Evolutionary conservation across 1,140 invertebrate genomes (phyloP).

Genomic region (Ceratoteleas bidentatus): DNA sequence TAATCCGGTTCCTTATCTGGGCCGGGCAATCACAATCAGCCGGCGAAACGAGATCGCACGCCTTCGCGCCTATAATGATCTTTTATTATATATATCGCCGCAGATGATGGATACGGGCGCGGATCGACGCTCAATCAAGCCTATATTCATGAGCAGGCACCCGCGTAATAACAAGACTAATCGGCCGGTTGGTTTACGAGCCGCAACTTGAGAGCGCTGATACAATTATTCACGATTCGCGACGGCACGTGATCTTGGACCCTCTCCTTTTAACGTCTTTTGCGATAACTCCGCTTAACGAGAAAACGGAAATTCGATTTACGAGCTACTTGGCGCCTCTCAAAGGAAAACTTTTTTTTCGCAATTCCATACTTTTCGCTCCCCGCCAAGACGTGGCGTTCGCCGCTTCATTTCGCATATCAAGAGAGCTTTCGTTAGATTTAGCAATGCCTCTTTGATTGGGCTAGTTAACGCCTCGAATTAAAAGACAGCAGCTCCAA

Average conservation of each 20-base stretch:
- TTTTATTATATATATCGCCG: constrained; percentile 40
- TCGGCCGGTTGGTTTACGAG: constrained; percentile 74
- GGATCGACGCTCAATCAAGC: constrained; percentile 55
- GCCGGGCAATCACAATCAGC: constrained; percentile 47
- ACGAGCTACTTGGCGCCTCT: constrained; percentile 48
- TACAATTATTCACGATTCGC: constrained; percentile 70
- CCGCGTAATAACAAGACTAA: constrained; percentile 75
- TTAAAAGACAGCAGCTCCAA: constrained; percentile 14
- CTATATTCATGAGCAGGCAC: constrained; percentile 71
- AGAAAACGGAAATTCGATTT: constrained; percentile 63
- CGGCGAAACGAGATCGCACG: constrained; percentile 36
- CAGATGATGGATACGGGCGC: constrained; percentile 49
- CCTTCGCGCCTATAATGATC: constrained; percentile 38
- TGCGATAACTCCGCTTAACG: constrained; percentile 58
- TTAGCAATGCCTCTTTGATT: constrained; percentile 31
- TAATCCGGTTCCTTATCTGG: constrained; percentile 52
- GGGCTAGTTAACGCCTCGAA: constrained; percentile 24
- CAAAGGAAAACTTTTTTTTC: constrained; percentile 62
- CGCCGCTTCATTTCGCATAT: constrained; percentile 46
- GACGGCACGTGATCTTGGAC: constrained; percentile 40
- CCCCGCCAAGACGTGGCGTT: constrained; percentile 3
- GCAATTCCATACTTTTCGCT: constrained; percentile 46
- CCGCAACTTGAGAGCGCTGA: constrained; percentile 69
- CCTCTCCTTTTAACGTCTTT: constrained; percentile 51
- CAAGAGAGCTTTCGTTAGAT: constrained; percentile 52